phyloP scores from a whole-genome alignment of 1,140 invertebrate species.

The Drosophila watanabei region DNA sequence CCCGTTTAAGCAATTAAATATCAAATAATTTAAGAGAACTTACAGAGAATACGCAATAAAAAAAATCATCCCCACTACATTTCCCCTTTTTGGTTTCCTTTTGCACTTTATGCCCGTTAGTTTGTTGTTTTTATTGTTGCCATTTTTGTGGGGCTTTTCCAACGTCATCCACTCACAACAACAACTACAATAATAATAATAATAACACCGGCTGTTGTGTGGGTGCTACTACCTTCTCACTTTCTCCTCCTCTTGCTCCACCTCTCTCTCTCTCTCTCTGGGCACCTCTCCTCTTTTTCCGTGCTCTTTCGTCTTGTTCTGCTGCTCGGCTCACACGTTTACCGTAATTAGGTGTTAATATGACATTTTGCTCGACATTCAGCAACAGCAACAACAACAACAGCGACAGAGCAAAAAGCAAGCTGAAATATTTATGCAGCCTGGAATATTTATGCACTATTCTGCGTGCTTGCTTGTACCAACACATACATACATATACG shows the following conservation, averaged over 20 bases:
- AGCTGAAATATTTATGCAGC: conserved; percentile 70
- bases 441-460: conserved; percentile 61
- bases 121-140: conserved; percentile 24
- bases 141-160: conserved; percentile 40
- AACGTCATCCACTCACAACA: conserved; percentile 16
- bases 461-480: conserved; percentile 15
- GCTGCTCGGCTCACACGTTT: conserved; percentile 31
- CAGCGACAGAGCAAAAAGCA: conserved; percentile 24
- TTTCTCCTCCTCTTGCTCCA: background rate
- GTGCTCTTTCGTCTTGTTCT: conserved; percentile 17
- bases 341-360: conserved; percentile 77
- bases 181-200: background rate
- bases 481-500: background rate
- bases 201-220: conserved; percentile 14
- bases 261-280: background rate
- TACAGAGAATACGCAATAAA: conserved; percentile 2
- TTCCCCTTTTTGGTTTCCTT: background rate
- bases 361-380: conserved; percentile 69
- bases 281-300: background rate
- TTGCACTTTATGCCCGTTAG: conserved; percentile 24
- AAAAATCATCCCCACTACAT: background rate
- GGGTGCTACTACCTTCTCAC: background rate
- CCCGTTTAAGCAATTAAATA: background rate
- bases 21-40: background rate
- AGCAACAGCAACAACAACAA: conserved; percentile 24